Conservation (phyloP, 2,797 vertebrate species). For the Pogonophryne albipinna region DNA sequence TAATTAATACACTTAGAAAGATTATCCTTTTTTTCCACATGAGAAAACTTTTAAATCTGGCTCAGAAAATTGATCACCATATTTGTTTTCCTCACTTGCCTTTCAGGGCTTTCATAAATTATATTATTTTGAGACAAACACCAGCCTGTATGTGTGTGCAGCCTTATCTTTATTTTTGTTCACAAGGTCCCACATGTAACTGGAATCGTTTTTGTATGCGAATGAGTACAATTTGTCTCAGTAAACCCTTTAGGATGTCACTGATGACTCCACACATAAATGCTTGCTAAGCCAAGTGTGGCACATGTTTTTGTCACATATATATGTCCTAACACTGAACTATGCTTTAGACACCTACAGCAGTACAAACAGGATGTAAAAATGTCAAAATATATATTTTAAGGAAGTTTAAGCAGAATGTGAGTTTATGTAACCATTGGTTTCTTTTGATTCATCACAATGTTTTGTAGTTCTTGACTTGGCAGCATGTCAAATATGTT, state of each 20-base stretch:
- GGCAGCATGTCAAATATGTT: conserved; percentile 62
- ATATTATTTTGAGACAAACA: conserved; percentile 26
- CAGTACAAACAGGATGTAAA: conserved; percentile 14
- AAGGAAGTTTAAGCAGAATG: conserved; percentile 3
- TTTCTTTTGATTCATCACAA: conserved; percentile 22
- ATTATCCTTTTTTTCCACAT: no score
- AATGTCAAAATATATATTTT: conserved; percentile 6
- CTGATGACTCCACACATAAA: conserved; percentile 2
- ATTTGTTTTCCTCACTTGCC: no score
- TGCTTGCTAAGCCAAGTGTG: conserved; percentile 6
- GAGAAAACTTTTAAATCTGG: no score
- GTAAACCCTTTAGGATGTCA: conserved; percentile 18
- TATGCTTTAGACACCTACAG: conserved; percentile 15
- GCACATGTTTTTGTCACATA: background rate
- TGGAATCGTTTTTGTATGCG: conserved; percentile 1
- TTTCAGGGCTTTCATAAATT: background rate
- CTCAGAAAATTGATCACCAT: no score
- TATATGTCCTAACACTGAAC: conserved; percentile 1
- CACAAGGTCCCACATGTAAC: background rate
- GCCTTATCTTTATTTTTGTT: conserved; percentile 1
- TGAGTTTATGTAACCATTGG: conserved; percentile 17
- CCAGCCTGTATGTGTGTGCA: background rate
- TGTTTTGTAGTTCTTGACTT: conserved; percentile 26
- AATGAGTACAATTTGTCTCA: background rate
- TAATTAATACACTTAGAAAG: no score